A percentile compares a stretch with the other conserved stretches of the same genome.
These are phyloP conservation scores for Acronicta psi DNA, from an alignment of 2,888 invertebrate species.

Conservation along the genomic window DNA sequence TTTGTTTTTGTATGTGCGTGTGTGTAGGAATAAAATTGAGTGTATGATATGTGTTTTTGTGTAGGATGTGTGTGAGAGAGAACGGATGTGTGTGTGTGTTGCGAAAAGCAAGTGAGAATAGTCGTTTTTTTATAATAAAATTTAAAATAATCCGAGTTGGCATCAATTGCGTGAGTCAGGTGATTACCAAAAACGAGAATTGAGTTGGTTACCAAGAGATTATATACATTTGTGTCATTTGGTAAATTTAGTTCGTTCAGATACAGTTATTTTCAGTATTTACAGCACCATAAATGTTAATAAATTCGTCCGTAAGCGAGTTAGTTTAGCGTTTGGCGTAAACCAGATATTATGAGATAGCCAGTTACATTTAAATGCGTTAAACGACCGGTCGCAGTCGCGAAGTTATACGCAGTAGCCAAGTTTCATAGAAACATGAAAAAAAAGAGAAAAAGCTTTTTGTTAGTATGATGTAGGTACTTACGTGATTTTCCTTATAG, in stretches of 20 bases:
- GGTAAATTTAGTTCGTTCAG: slow-evolving; percentile 34
- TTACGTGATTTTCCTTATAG: slow-evolving; percentile 66
- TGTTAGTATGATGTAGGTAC: slow-evolving; percentile 82
- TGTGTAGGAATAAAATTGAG: no score
- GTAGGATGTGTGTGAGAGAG: not conserved
- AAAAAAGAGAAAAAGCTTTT: slow-evolving; percentile 87
- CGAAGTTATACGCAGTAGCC: slow-evolving; percentile 76
- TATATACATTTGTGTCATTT: slow-evolving; percentile 43
- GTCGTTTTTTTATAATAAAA: no score
- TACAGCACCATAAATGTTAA: slow-evolving; percentile 72
- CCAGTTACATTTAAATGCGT: slow-evolving; percentile 76
- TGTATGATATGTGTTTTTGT: slow-evolving; percentile 6
- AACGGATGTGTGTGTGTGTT: not conserved
- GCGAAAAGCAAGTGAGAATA: not conserved
- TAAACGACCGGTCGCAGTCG: slow-evolving; percentile 75
- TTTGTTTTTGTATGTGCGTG: slow-evolving; percentile 19
- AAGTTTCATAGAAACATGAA: slow-evolving; percentile 89
- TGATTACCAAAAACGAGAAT: slow-evolving; percentile 16
- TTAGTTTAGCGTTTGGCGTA: slow-evolving; percentile 86
- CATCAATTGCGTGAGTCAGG: not conserved
- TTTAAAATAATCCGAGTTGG: not conserved
- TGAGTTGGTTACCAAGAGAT: slow-evolving; percentile 18
- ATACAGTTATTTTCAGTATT: slow-evolving; percentile 59
- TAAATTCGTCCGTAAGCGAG: slow-evolving; percentile 75
- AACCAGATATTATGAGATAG: slow-evolving; percentile 87